Evolutionary conservation across 2,113 vertebrate species (phyloP).

Genomic region (Phylloscopus whistleri): DNA sequence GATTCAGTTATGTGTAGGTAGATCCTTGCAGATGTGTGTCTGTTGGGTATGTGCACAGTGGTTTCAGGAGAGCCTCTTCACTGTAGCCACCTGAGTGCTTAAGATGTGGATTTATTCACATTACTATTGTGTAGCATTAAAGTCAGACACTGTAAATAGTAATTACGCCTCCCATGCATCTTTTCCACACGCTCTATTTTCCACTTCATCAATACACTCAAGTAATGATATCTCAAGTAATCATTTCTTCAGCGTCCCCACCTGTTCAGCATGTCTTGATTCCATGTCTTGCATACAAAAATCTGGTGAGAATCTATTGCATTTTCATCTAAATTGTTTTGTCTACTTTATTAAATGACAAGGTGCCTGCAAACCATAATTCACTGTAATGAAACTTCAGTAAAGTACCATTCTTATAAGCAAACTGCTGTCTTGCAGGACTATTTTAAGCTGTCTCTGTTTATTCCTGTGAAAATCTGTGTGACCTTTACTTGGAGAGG

Average conservation of each 20-base stretch:
- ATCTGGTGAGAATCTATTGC: neutral
- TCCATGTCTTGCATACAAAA: neutral
- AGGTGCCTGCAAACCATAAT: neutral
- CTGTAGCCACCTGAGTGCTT: neutral
- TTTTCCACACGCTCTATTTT: neutral
- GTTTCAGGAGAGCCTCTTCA: neutral
- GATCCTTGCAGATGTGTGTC: neutral
- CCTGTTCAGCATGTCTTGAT: neutral
- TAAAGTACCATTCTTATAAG: neutral
- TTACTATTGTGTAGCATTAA: neutral
- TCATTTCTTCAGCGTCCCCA: neutral
- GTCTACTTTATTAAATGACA: neutral
- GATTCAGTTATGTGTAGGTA: fast-evolving
- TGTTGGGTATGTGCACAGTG: neutral
- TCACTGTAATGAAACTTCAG: neutral
- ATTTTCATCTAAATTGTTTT: neutral
- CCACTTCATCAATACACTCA: neutral
- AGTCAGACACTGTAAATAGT: neutral
- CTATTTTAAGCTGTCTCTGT: neutral
- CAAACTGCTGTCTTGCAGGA: neutral
- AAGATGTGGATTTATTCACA: neutral
- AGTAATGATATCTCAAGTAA: neutral
- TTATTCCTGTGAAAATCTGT: neutral
- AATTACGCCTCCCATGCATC: neutral
- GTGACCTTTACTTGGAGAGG: neutral